Evolutionary conservation across 2,888 invertebrate species (phyloP).

Genomic region (Pterostichus madidus): DNA sequence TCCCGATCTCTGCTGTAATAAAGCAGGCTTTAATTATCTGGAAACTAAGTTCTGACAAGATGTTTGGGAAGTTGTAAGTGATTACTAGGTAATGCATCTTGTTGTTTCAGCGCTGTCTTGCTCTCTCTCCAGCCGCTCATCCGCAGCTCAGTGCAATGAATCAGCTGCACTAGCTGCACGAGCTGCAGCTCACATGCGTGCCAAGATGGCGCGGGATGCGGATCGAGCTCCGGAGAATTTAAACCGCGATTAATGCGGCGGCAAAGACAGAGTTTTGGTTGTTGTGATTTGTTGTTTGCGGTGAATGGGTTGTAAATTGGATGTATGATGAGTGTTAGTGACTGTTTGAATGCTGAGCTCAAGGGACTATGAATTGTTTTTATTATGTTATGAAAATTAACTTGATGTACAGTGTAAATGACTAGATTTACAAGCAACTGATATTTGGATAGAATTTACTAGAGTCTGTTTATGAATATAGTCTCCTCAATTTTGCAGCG

Average conservation of each 20-base stretch:
- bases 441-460: neutral
- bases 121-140: conserved; percentile 13
- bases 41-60: conserved; percentile 66
- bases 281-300: conserved; percentile 9
- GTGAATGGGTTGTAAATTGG: conserved; percentile 23
- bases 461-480: too few relatives aligned
- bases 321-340: conserved; percentile 4
- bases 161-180: conserved; percentile 28
- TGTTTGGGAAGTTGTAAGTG: conserved; percentile 66
- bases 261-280: neutral
- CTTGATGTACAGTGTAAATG: neutral
- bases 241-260: conserved; percentile 37
- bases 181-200: neutral
- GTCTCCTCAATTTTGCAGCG: too few relatives aligned
- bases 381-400: conserved; percentile 9
- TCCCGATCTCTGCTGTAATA: conserved; percentile 54
- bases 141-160: conserved; percentile 26
- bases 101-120: conserved; percentile 61
- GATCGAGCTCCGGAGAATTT: conserved; percentile 29
- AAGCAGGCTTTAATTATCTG: conserved; percentile 66
- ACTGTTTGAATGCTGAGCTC: neutral
- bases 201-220: neutral
- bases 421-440: neutral
- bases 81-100: conserved; percentile 66
- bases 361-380: neutral